Evolutionary conservation across 2,888 invertebrate species (phyloP).

Genomic region (Girardia tigrina): DNA sequence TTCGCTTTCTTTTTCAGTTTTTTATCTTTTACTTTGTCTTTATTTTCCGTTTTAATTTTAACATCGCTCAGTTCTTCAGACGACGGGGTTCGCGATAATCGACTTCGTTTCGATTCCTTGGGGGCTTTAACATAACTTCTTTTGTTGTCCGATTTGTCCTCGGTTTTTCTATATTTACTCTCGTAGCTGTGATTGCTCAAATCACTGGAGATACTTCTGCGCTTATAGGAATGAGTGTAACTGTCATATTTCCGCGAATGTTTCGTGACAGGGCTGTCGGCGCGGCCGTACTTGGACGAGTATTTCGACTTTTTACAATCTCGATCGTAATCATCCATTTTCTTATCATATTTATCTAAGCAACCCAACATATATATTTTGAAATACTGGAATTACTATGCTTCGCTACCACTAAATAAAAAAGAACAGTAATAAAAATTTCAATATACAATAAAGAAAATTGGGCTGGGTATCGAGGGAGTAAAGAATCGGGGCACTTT

Average conservation of each 20-base stretch:
- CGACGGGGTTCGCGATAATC: background rate
- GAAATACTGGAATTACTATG: no score
- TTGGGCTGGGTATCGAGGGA: no score
- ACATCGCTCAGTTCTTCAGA: background rate
- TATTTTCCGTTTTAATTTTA: background rate
- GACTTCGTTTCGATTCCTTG: background rate
- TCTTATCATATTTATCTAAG: slow-evolving; percentile 4
- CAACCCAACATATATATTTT: no score
- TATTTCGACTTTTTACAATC: background rate
- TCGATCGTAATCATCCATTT: background rate
- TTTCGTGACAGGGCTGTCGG: background rate
- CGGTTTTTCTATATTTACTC: background rate
- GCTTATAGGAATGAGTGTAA: background rate
- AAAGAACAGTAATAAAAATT: no score
- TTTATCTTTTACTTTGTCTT: background rate
- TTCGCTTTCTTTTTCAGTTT: background rate
- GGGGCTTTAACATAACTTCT: background rate
- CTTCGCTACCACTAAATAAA: no score
- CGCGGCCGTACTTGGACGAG: background rate
- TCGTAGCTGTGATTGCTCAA: background rate
- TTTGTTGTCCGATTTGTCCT: background rate
- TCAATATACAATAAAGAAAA: no score
- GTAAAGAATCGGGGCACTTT: no score
- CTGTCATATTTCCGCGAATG: background rate
- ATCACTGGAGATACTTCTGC: background rate